Base-by-base conservation (phyloP, 2,113 vertebrate genomes). In the Phrynocephalus versicolor region DNA sequence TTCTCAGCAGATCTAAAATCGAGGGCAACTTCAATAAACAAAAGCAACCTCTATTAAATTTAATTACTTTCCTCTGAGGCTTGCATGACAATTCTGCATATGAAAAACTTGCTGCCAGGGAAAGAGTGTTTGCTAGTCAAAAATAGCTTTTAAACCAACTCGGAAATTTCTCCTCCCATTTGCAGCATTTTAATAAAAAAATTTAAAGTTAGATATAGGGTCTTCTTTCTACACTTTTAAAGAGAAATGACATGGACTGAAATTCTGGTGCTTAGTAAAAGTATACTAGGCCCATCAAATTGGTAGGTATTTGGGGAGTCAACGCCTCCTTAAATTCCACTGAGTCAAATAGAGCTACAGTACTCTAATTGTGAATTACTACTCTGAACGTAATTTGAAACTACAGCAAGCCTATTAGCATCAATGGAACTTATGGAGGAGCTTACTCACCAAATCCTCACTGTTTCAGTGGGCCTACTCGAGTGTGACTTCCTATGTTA, bases 1-100 rank as follows among this genome's bases (percentile, higher is more conserved):
- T 65, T 65, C 67, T 77, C 74, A 7, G 45, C 76, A 73, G 83
- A 89, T 87, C 87, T 83, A 70, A 70, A 83, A 83, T 86, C 64
- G 72, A 21, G 41, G 78, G 78, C 75, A 79, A 79, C 71, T 88
- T 85, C 74, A 79, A 89, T 85, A 70, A 67, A 88, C 35, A 35
- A 79, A 86, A 75, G 60, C 78, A 92, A 87, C 85, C 27, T 79
- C 84, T 86, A 65, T 88, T 21, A 60, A 27, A 73, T 82, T 81
- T 60, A 51, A 81, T 37, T 83, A 62, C 65, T 51, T 87, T 89
- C 82, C 12, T 0, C 85, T 79, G 82, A 76, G 78, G 71, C 73
- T 77, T 84, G 58, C 33, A 72, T 13, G 6, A 57, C 67, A 77
- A 62, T n/a, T 57, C 55, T 88, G 74, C 45, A 33, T 76, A 76